Evolutionary conservation across 2,797 vertebrate species (phyloP).

Genomic region (Alcedo atthis): DNA sequence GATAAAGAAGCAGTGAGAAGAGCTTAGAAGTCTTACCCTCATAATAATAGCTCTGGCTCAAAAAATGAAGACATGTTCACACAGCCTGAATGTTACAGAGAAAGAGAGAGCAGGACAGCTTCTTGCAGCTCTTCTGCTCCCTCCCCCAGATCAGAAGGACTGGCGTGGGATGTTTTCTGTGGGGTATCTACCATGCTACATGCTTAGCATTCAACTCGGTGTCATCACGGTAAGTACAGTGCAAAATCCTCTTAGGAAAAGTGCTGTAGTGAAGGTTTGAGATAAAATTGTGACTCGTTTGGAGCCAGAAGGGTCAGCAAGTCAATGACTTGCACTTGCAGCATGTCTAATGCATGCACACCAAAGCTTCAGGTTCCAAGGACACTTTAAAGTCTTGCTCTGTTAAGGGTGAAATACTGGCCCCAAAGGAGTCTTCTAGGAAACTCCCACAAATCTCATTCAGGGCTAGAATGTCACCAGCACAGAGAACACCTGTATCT

Average conservation of each 20-base stretch:
- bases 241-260: slow-evolving; percentile 67
- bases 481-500: neutral
- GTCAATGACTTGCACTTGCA: slow-evolving; percentile 18
- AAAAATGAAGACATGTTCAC: slow-evolving; percentile 4
- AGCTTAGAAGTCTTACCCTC: neutral
- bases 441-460: slow-evolving; percentile 23
- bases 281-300: neutral
- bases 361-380: neutral
- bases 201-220: slow-evolving; percentile 7
- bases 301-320: slow-evolving; percentile 8
- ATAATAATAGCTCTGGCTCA: slow-evolving; percentile 6
- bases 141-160: neutral
- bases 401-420: slow-evolving; percentile 35
- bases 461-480: slow-evolving; percentile 52
- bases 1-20: neutral
- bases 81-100: neutral
- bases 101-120: neutral
- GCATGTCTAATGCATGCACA: neutral
- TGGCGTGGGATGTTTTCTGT: slow-evolving; percentile 9
- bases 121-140: slow-evolving; percentile 22
- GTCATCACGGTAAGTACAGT: slow-evolving; percentile 56
- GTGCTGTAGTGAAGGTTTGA: slow-evolving; percentile 60
- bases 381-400: neutral
- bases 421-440: slow-evolving; percentile 32
- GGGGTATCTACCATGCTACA: slow-evolving; percentile 17